phyloP scores from a whole-genome alignment of 2,888 invertebrate species.

The Latrodectus elegans region DNA sequence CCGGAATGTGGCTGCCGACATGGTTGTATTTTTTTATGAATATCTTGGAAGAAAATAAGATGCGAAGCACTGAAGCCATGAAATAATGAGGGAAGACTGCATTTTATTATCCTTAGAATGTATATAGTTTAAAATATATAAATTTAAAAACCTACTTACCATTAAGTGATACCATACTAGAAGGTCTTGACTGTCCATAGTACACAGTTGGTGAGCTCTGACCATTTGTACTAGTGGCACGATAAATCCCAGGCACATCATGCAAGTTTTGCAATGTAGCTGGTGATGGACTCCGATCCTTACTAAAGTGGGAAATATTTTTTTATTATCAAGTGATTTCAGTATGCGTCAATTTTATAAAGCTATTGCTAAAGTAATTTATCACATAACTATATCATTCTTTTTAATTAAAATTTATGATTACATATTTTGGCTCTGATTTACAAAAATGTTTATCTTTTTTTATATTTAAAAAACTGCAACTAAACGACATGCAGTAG shows the following conservation, averaged over 20 bases:
- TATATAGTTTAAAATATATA: neutral
- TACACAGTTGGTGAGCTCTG: conserved; percentile 76
- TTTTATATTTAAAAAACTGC: too few relatives aligned
- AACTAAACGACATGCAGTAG: too few relatives aligned
- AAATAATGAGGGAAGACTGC: neutral
- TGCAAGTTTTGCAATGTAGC: conserved; percentile 78
- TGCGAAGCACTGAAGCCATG: neutral
- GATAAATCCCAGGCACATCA: conserved; percentile 70
- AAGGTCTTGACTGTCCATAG: conserved; percentile 81
- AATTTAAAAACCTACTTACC: conserved; percentile 74
- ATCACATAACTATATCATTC: too few relatives aligned
- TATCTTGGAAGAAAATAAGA: neutral
- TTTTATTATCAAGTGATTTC: neutral
- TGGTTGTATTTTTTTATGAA: neutral
- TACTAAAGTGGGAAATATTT: conserved; percentile 68
- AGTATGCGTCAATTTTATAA: too few relatives aligned
- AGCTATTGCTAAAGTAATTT: too few relatives aligned
- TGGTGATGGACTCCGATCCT: conserved; percentile 73
- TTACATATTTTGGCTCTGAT: too few relatives aligned
- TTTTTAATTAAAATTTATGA: too few relatives aligned
- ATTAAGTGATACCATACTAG: conserved; percentile 80
- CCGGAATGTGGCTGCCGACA: too few relatives aligned
- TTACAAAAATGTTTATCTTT: too few relatives aligned
- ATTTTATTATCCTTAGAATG: neutral
- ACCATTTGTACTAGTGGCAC: conserved; percentile 70